Base-by-base conservation (phyloP, 2,797 vertebrate genomes). In the Ctenosaura bakeri region DNA sequence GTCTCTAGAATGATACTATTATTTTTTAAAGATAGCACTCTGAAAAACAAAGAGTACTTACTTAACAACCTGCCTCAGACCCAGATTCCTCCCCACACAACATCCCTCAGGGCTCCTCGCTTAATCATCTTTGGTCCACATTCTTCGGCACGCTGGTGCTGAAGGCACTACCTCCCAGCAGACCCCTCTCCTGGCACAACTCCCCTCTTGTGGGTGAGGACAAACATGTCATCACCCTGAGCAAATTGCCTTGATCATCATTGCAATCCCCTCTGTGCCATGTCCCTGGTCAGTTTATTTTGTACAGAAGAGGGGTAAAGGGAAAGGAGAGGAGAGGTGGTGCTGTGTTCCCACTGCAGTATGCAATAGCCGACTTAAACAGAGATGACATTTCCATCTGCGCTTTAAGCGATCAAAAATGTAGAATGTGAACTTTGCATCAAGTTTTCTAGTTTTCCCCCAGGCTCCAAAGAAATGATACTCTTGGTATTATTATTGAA, bases 361-460 rank as follows among this genome's bases (percentile, higher is more conserved):
- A 52, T 77, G 56, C 66, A 64, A 80, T 20, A 29, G 13, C 18
- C 24, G 14, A 59, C 26, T 29, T 86, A 38, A 59, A 59, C 50
- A 92, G 73, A 82, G 14, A 24, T 0, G 0, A 0, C 0, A 0
- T 88, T 92, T 79, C 38, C 8, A 22, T 82, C 82, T 90, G 84
- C 77, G 81, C 74, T 87, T 90, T 79, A 88, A 90, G 83, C 81
- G 71, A 32, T 87, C 83, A 46, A 62, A 78, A 56, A 81, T 66
- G 14, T 89, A 50, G 52, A 88, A 88, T 76, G 32, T 4, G 85
- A 91, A 76, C 64, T 81, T 89, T 92, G 50, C 64, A 81, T 83
- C 0, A 0, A 12, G 16, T 92, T 92, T 80, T 59, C 59, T 74
- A 92, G 29, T 87, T 56, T 90, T n/a, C 81, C 73, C 10, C 29